Evolutionary conservation across 2,113 vertebrate genomes (phyloP).

Genomic region (Tenrec ecaudatus): DNA sequence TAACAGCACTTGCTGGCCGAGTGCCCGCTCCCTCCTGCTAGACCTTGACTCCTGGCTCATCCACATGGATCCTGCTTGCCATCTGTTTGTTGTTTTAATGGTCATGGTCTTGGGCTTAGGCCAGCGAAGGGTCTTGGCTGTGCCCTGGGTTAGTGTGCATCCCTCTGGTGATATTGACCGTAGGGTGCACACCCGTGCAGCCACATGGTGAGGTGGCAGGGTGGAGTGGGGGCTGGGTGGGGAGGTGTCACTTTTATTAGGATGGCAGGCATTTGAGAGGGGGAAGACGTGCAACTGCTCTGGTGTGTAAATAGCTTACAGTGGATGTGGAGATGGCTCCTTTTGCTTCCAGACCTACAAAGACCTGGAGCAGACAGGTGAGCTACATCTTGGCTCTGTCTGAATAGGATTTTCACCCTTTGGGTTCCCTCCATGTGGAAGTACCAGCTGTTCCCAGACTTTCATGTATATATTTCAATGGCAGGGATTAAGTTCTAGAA

Average conservation of each 20-base stretch:
- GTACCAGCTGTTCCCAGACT: neutral
- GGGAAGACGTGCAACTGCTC: neutral
- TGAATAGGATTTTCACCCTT: too few species aligned
- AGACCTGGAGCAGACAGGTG: neutral
- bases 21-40: neutral
- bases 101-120: slow-evolving; percentile 1
- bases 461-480: neutral
- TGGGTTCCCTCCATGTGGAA: neutral
- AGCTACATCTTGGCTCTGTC: neutral
- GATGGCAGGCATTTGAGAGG: neutral
- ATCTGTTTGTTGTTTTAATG: slow-evolving; percentile 10
- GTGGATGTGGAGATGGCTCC: neutral
- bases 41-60: neutral
- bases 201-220: too few species aligned
- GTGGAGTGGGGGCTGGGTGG: too few species aligned
- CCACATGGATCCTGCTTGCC: neutral
- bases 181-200: rapidly evolving
- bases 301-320: neutral
- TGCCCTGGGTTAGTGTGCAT: neutral
- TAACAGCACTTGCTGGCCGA: neutral
- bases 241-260: neutral
- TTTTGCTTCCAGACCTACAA: neutral
- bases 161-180: neutral
- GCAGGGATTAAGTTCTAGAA: neutral
- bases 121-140: neutral